These are phyloP conservation scores for Thermophis baileyi DNA, from an alignment of 2,113 vertebrate genomes.

Conservation along the genomic window DNA sequence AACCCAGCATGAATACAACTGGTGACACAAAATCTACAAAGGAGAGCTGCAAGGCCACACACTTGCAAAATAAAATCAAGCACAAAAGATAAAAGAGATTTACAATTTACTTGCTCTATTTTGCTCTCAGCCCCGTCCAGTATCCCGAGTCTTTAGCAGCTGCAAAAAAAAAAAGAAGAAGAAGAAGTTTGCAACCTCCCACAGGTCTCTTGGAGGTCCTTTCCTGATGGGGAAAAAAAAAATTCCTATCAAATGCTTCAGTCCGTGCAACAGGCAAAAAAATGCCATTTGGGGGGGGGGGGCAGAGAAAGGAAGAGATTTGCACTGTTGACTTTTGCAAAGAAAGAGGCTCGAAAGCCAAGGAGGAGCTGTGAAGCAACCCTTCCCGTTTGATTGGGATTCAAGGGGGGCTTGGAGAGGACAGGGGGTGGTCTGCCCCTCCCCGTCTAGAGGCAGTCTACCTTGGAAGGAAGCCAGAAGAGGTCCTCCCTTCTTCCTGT, in stretches of 20 bases:
- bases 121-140: no score
- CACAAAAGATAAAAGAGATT: no score
- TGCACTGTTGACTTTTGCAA: background rate
- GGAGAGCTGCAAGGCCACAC: no score
- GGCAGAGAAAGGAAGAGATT: background rate
- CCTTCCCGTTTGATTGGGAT: background rate
- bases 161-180: no score
- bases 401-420: background rate
- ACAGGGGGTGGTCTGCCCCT: background rate
- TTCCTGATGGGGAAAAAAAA: background rate
- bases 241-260: background rate
- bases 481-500: background rate
- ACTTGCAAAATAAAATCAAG: no score
- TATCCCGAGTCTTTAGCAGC: no score
- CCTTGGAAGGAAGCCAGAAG: background rate
- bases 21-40: no score
- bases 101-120: no score
- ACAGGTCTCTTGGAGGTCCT: background rate
- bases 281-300: background rate
- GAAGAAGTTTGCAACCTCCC: no score
- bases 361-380: background rate
- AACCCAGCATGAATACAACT: no score
- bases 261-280: background rate
- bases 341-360: no score
- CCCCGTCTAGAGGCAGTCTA: background rate